phyloP scores from a whole-genome alignment of 2,113 vertebrate genomes.

The Ageneiosus marmoratus region DNA sequence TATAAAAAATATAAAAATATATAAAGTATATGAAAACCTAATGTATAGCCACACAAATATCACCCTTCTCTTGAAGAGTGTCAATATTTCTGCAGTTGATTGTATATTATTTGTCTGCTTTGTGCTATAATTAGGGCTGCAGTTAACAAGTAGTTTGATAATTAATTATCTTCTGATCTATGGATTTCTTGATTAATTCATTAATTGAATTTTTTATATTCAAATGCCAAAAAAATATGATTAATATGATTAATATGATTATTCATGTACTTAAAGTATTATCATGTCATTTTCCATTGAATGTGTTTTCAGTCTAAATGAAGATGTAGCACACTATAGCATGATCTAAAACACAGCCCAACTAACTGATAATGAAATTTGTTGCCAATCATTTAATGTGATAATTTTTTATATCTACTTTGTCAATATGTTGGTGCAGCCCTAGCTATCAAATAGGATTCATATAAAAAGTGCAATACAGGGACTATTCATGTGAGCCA shows the following conservation, averaged over 20 bases:
- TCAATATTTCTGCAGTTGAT: background rate
- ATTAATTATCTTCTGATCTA: background rate
- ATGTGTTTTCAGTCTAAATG: background rate
- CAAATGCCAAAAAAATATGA: background rate
- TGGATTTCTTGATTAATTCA: background rate
- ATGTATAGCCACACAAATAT: background rate
- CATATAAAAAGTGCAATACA: background rate
- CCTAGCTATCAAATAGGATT: background rate
- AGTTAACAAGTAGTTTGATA: background rate
- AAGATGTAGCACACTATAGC: background rate
- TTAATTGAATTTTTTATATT: background rate
- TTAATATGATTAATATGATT: too few species aligned
- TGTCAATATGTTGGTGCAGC: background rate
- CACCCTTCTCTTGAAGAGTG: background rate
- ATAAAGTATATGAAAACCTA: background rate
- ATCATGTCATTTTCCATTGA: too few species aligned
- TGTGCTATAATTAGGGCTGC: background rate
- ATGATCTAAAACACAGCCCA: background rate
- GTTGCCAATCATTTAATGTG: background rate
- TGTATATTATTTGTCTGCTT: background rate
- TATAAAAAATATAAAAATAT: too few species aligned
- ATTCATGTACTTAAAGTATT: too few species aligned
- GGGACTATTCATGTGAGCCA: background rate
- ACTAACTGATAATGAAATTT: background rate
- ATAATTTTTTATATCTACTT: background rate